Conservation (phyloP, 1,140 invertebrate genomes). For the Drosophila pallidifrons region DNA sequence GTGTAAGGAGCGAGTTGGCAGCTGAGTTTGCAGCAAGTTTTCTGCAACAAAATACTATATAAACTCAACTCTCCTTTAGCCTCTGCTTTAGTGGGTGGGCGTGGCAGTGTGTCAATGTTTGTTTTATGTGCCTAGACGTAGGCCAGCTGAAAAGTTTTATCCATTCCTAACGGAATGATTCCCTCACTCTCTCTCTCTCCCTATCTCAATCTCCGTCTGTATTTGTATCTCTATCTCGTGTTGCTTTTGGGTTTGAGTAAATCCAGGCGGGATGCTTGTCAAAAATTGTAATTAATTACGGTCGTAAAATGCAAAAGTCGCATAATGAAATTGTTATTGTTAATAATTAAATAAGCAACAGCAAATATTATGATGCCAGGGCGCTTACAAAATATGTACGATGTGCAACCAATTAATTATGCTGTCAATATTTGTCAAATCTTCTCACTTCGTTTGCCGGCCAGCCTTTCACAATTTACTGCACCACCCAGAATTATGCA, state of each 20-base stretch:
- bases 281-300: slow-evolving; percentile 72
- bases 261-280: slow-evolving; percentile 36
- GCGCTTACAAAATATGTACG: slow-evolving; percentile 12
- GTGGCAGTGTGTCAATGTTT: slow-evolving; percentile 79
- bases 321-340: slow-evolving; percentile 55
- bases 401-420: slow-evolving; percentile 64
- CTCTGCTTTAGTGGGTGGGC: slow-evolving; percentile 51
- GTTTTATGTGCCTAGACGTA: slow-evolving; percentile 68
- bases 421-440: slow-evolving; percentile 70
- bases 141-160: slow-evolving; percentile 52
- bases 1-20: slow-evolving; percentile 55
- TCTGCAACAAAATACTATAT: slow-evolving; percentile 65
- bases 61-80: slow-evolving; percentile 63
- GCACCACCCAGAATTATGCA: slow-evolving; percentile 7
- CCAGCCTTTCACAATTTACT: slow-evolving; percentile 26
- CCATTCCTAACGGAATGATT: slow-evolving; percentile 13
- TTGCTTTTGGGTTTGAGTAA: not conserved
- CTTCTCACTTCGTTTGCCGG: slow-evolving; percentile 29
- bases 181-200: not conserved
- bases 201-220: no score
- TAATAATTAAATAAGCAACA: slow-evolving; percentile 69
- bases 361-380: slow-evolving; percentile 29
- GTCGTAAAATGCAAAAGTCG: slow-evolving; percentile 44
- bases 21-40: slow-evolving; percentile 71
- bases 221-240: not conserved